Evolutionary conservation across 2,888 invertebrate species (phyloP).

Genomic region (Agrenia bidenticulata): DNA sequence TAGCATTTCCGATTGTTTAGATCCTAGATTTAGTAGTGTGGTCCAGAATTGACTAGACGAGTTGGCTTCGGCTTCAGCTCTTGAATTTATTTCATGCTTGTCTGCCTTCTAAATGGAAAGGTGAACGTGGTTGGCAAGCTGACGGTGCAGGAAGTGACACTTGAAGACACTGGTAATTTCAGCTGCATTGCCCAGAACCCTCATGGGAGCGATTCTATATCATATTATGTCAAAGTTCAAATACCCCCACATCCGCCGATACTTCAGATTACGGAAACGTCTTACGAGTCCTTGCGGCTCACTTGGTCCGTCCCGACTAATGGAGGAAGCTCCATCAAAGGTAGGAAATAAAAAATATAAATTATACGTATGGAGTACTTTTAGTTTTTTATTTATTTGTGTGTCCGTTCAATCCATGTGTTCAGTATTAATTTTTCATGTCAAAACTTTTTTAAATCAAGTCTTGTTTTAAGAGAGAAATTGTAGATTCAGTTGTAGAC

Average conservation of each 20-base stretch:
- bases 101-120: constrained; percentile 23
- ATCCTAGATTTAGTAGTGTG: too few species aligned
- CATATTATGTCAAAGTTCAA: constrained; percentile 68
- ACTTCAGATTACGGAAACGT: constrained; percentile 76
- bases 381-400: too few species aligned
- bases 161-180: constrained; percentile 72
- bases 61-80: too few species aligned
- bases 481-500: too few species aligned
- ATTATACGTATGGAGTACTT: neutral
- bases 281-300: constrained; percentile 77
- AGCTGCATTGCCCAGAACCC: constrained; percentile 83
- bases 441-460: too few species aligned
- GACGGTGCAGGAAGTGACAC: constrained; percentile 45
- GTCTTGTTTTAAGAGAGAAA: too few species aligned
- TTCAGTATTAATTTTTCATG: too few species aligned
- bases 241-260: constrained; percentile 78
- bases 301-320: constrained; percentile 80
- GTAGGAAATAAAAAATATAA: constrained; percentile 27
- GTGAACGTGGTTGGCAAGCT: constrained; percentile 34
- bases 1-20: too few species aligned
- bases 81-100: too few species aligned
- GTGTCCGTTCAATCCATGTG: too few species aligned
- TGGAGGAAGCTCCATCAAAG: constrained; percentile 70
- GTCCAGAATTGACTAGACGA: too few species aligned
- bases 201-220: constrained; percentile 79